These are phyloP conservation scores for Cosmia pyralina DNA, from an alignment of 2,888 invertebrate genomes.

Conservation along the genomic window DNA sequence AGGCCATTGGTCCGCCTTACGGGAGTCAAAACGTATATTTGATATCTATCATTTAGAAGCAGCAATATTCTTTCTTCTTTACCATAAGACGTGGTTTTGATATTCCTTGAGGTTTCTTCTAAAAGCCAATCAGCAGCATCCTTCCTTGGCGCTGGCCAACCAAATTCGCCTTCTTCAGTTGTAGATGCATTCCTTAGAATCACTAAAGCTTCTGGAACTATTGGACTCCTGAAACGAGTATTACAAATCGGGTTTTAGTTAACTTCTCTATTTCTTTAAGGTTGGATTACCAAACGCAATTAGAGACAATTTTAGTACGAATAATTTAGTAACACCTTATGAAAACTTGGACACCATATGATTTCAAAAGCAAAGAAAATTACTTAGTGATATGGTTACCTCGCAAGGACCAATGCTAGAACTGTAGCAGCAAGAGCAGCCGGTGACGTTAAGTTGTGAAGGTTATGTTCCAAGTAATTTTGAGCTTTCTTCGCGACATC, in stretches of 20 bases:
- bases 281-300: background rate
- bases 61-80: conserved; percentile 17
- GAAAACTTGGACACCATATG: background rate
- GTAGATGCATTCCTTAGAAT: conserved; percentile 91
- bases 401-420: conserved; percentile 89
- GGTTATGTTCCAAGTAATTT: conserved; percentile 89
- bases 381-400: conserved; percentile 68
- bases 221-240: conserved; percentile 82
- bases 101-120: conserved; percentile 89
- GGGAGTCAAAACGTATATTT: no score
- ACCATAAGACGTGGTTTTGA: conserved; percentile 90
- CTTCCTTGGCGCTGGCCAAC: conserved; percentile 91
- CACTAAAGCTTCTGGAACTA: conserved; percentile 90
- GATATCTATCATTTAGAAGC: background rate
- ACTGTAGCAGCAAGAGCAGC: conserved; percentile 91
- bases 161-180: conserved; percentile 92
- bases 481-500: conserved; percentile 89
- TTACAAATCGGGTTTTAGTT: background rate
- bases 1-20: no score
- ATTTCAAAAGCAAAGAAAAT: background rate
- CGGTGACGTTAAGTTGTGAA: conserved; percentile 89
- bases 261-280: background rate
- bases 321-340: background rate
- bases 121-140: conserved; percentile 92
- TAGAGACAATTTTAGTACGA: background rate